Evolutionary conservation across 2,888 invertebrate species (phyloP), one percentile per base, ranked within the genome.

Genomic region (Netelia virgata): DNA sequence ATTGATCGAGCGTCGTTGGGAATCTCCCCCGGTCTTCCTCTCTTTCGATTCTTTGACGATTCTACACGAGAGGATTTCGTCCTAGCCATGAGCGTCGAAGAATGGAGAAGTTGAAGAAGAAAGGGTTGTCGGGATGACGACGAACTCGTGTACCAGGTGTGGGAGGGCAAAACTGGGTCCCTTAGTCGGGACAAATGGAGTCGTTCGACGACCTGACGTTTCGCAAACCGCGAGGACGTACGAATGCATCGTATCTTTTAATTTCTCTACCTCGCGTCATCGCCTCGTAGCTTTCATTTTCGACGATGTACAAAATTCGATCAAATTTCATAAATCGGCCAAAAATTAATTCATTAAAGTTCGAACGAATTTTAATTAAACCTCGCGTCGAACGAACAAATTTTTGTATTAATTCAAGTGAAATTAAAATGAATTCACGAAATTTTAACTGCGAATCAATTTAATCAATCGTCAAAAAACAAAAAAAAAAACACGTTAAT

Each of bases 191-290:
- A 87, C 86, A 77, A 83, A 87, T 84, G 76, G 69, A 83, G 69
- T 86, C 57, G 78, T 86, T 82, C 82, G 72, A 55, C 79, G 68
- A 76, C 82, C 74, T 82, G 83, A 84, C 82, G 77, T 76, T 87
- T 66, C 68, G 59, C 75, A 61, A 75, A 76, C 63, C 61, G 57
- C 68, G 41, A 74, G 47, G 57, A 69, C 23, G 20, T 50, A 14
- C 20, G 66, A 20, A 78, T 68, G 57, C 59, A 61, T 55, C 20
- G 36, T 64, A 43, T 57, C 43, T 63, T 66, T 82, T 63, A n/a
- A n/a, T 77, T 77, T 61, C 47, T 55, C 68, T 69, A 20, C 66
- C 70, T 69, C 55, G 43, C 59, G 28, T 68, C 41, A 68, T 79
- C 73, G 11, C 14, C 55, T 41, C 20, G 50, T 16, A 53, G 20